Conservation (phyloP, 1,140 invertebrate genomes). For the Oncopodura yosiiana region DNA sequence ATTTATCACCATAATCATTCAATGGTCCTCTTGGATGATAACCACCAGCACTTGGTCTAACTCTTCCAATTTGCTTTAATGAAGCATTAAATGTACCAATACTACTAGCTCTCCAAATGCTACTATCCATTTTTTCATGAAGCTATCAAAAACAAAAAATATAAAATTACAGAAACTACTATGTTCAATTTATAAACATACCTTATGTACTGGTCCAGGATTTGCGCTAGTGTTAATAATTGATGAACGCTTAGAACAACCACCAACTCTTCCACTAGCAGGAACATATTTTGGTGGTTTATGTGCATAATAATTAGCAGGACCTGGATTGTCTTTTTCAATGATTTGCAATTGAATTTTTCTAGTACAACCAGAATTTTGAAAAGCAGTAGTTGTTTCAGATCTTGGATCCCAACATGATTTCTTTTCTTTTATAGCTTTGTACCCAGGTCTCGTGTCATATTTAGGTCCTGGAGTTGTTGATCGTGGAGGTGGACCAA, state of each 20-base stretch:
- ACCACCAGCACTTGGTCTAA: conserved; percentile 21
- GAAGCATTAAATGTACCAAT: conserved; percentile 27
- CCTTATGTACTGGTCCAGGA: conserved; percentile 23
- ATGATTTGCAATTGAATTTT: conserved; percentile 1
- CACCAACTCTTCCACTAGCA: neutral
- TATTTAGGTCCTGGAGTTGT: conserved; percentile 29
- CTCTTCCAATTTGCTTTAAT: conserved; percentile 19
- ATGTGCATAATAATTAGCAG: conserved; percentile 11
- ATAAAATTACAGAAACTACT: neutral
- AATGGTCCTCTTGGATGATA: conserved; percentile 19
- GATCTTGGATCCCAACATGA: conserved; percentile 19
- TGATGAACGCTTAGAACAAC: neutral
- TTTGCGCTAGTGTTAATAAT: neutral
- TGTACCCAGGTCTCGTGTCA: conserved; percentile 12
- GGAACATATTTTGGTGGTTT: neutral
- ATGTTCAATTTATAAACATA: neutral
- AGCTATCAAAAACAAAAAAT: conserved; percentile 4
- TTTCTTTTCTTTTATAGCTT: conserved; percentile 17
- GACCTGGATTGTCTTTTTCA: conserved; percentile 21
- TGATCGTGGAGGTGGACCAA: conserved; percentile 7
- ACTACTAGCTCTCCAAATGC: conserved; percentile 23
- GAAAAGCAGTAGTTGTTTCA: conserved; percentile 12
- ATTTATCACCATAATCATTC: conserved; percentile 7
- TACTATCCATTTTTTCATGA: conserved; percentile 26
- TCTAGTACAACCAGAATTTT: conserved; percentile 22